Evolutionary conservation across 2,113 vertebrate species (phyloP).

Genomic region (Numenius arquata): DNA sequence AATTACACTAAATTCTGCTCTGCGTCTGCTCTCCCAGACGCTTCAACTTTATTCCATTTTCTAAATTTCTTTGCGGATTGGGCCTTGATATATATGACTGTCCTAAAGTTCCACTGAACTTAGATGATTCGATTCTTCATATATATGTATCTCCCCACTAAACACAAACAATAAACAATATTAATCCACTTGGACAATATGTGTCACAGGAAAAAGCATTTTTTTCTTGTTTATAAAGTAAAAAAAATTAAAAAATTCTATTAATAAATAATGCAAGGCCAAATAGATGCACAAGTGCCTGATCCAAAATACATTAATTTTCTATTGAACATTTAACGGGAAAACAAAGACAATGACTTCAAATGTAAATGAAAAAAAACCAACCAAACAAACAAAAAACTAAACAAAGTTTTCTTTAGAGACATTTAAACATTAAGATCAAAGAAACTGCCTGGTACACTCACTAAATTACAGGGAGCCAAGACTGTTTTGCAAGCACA

Average conservation of each 20-base stretch:
- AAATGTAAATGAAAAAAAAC: conserved; percentile 19
- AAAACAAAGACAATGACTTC: conserved; percentile 29
- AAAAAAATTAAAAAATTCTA: neutral
- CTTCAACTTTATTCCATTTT: neutral
- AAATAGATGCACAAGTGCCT: neutral
- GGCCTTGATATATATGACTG: neutral
- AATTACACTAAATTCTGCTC: neutral
- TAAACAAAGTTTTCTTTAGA: conserved; percentile 46
- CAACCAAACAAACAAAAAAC: neutral
- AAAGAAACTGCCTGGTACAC: conserved; percentile 38
- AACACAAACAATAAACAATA: neutral
- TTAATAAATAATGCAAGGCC: conserved; percentile 6
- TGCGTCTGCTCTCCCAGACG: neutral
- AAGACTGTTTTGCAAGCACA: conserved; percentile 39
- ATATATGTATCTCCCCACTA: neutral
- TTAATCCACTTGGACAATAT: neutral
- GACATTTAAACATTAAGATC: conserved; percentile 54
- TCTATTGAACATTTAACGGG: neutral
- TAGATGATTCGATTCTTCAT: neutral
- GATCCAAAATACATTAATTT: neutral
- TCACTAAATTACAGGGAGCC: conserved; percentile 43
- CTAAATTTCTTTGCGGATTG: neutral
- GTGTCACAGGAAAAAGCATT: neutral
- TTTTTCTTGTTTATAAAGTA: neutral
- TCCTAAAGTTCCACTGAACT: neutral